Evolutionary conservation across 2,113 vertebrate species (phyloP).

Genomic region (Marmota monax): DNA sequence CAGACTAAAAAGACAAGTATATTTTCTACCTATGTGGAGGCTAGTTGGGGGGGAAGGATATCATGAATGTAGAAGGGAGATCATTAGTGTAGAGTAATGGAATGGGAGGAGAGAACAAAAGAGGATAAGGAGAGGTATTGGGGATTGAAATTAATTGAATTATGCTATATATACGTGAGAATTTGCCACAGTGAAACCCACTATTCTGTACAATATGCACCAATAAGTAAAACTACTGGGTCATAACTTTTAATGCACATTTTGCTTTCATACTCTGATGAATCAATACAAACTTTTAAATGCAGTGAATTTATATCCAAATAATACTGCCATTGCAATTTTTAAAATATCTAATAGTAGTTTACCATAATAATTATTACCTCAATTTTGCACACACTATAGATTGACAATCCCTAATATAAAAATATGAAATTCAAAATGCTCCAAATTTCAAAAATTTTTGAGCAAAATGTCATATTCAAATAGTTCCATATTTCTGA

Average conservation of each 20-base stretch:
- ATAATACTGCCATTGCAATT: constrained; percentile 33
- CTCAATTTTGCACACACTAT: constrained; percentile 28
- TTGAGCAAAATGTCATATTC: not conserved
- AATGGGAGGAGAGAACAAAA: not conserved
- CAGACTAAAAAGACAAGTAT: not conserved
- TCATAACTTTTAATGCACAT: not conserved
- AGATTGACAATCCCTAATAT: not conserved
- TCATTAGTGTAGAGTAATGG: too few relatives aligned
- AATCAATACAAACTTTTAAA: constrained; percentile 42
- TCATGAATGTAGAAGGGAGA: not conserved
- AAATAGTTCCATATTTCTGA: not conserved
- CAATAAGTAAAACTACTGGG: not conserved
- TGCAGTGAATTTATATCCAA: constrained; percentile 32
- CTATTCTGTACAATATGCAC: not conserved
- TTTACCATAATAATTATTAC: not conserved
- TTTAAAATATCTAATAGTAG: constrained; percentile 23
- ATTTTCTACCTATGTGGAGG: not conserved
- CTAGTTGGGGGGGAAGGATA: not conserved
- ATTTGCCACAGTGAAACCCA: not conserved
- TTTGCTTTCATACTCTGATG: constrained; percentile 50
- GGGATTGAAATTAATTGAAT: too few relatives aligned
- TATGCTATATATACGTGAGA: too few relatives aligned
- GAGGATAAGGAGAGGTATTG: not conserved
- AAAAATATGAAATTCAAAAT: not conserved
- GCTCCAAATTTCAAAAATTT: not conserved